Evolutionary conservation across 30 jellyfish, hydroid and myxozoan genomes (phyloP), one percentile per base, ranked within the genome.

Genomic region (Aurelia aurita): DNA sequence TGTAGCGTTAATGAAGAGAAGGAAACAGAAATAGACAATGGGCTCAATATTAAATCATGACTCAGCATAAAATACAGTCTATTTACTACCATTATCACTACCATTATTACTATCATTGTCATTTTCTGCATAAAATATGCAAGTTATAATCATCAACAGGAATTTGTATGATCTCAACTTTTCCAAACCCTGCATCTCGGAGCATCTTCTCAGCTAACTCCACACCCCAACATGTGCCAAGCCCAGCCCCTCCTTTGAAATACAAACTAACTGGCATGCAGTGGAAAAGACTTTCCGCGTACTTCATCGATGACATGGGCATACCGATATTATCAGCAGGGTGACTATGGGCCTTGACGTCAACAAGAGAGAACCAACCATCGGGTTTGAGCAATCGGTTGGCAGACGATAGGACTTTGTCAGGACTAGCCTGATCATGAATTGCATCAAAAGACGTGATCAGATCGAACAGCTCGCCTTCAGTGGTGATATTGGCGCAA

Each of bases 211-310:
- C 80, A 39, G 90, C 90, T 34, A 80, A 11, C 74, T 80, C 90
- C 31, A 44, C 46, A 14, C 90, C 90, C 90, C 90, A 80, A 54
- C 90, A 80, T 18, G 90, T 80, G 27, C 90, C 90, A 20, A 80
- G 74, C 18, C 90, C 90, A 21, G 90, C 90, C 0, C 90, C 90
- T 9, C 82, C 90, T 32, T 80, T 63, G 58, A 80, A 80, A 26
- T 23, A 65, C 73, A 80, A 69, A 45, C 90, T 80, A 5, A 80
- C 90, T 16, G 90, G 90, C 90, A 80, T 80, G 46, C 90, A 80
- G 32, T 80, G 90, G n/a, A 80, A 18, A 10, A 80, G 76, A 59
- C 90, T 80, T 13, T 35, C 54, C 4, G 75, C 25, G 32, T 80
- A 80, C 51, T 80, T 80, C 60, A 63, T 32, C 1, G 64, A 32